These are phyloP conservation scores for Xiphydria camelus DNA, from an alignment of 2,888 invertebrate species.

Conservation along the genomic window DNA sequence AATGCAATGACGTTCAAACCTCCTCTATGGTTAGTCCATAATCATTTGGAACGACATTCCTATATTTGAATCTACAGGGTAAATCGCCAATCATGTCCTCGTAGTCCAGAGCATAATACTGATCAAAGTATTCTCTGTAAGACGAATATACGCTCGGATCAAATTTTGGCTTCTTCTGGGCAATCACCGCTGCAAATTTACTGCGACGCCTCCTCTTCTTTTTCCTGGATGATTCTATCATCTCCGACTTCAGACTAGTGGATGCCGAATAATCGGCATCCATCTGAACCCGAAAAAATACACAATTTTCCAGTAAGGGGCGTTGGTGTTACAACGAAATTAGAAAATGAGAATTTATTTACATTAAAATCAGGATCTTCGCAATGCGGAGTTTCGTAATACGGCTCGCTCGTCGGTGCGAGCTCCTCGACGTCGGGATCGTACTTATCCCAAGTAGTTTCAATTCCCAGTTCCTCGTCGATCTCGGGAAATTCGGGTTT, in stretches of 20 bases:
- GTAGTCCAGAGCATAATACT: constrained; percentile 93
- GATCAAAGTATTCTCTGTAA: constrained; percentile 88
- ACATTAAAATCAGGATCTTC: constrained; percentile 83
- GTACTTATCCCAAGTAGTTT: constrained; percentile 71
- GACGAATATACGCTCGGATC: constrained; percentile 73
- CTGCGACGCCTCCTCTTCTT: constrained; percentile 70
- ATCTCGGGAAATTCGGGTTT: constrained; percentile 88
- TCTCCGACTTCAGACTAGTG: constrained; percentile 59
- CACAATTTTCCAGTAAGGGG: background rate
- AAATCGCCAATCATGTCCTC: constrained; percentile 93
- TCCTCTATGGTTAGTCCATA: constrained; percentile 91
- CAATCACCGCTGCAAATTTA: constrained; percentile 75
- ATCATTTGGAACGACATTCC: constrained; percentile 84
- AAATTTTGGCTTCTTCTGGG: constrained; percentile 80
- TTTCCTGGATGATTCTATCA: constrained; percentile 65
- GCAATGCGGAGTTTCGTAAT: constrained; percentile 64
- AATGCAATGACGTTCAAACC: constrained; percentile 59
- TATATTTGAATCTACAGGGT: constrained; percentile 91
- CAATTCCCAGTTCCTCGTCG: constrained; percentile 72
- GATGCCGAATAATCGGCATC: constrained; percentile 81
- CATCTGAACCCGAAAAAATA: constrained; percentile 66
- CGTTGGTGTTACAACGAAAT: constrained; percentile 1
- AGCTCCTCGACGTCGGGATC: constrained; percentile 56
- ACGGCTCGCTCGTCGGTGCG: constrained; percentile 36
- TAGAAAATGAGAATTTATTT: constrained; percentile 36